Evolutionary conservation across 2,888 invertebrate species (phyloP).

Genomic region (Drosophila longiperda): DNA sequence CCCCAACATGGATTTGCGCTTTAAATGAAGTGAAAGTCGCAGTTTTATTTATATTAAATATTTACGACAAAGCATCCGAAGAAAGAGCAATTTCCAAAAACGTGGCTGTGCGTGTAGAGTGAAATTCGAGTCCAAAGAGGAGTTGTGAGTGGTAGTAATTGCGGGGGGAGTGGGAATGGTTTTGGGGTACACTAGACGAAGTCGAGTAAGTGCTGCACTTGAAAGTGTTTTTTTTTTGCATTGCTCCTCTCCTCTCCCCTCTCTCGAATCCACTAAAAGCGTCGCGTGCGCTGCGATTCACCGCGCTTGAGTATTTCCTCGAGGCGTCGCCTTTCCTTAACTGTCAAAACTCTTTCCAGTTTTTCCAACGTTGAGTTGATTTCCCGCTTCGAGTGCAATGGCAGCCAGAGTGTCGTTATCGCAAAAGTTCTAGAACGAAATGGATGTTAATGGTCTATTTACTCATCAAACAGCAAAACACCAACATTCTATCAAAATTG

Average conservation of each 20-base stretch:
- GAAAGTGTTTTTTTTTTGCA: constrained; percentile 39
- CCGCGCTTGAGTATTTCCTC: constrained; percentile 83
- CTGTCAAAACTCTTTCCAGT: constrained; percentile 83
- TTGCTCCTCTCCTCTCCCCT: constrained; percentile 15
- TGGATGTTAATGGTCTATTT: too few relatives aligned
- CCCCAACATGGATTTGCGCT: constrained; percentile 51
- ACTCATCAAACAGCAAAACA: background rate
- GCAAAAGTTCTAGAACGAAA: constrained; percentile 80
- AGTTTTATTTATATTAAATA: constrained; percentile 75
- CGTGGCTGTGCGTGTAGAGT: constrained; percentile 43
- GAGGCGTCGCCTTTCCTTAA: constrained; percentile 83
- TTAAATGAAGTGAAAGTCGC: constrained; percentile 74
- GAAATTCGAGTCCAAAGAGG: constrained; percentile 58
- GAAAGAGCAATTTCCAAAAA: constrained; percentile 60
- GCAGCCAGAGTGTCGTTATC: constrained; percentile 85
- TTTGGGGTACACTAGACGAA: constrained; percentile 4
- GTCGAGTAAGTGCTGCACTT: constrained; percentile 40
- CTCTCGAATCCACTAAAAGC: constrained; percentile 40
- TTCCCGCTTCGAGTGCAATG: constrained; percentile 84
- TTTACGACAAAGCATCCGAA: constrained; percentile 57
- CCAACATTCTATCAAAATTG: background rate
- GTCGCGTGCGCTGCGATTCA: constrained; percentile 64
- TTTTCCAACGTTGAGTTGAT: constrained; percentile 84
- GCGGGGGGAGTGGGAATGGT: background rate
- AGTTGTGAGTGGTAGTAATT: background rate